Conservation (phyloP, 2,888 invertebrate genomes). For the Linnaemya vulpina region DNA sequence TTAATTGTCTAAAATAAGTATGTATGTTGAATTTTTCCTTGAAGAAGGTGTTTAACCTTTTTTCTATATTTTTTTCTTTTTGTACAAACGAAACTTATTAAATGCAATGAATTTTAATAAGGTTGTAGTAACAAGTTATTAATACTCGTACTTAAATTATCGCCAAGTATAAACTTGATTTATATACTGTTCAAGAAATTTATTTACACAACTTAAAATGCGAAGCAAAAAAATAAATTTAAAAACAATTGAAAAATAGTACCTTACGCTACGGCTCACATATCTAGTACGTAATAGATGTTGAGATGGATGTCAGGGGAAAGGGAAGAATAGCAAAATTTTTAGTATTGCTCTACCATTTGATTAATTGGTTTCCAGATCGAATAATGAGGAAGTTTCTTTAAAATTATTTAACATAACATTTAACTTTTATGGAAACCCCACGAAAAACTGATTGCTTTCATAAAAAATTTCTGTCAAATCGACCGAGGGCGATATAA, state of each 20-base stretch:
- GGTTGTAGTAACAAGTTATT: slow-evolving; percentile 17
- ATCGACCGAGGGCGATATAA: too few species aligned
- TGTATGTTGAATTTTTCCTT: slow-evolving; percentile 45
- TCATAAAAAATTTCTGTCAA: too few species aligned
- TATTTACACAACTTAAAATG: neutral
- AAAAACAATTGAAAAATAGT: neutral
- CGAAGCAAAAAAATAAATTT: neutral
- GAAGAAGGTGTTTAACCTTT: slow-evolving; percentile 54
- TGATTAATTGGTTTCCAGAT: too few species aligned
- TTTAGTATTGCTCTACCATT: neutral
- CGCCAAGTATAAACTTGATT: neutral
- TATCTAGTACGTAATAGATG: neutral
- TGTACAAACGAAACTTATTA: slow-evolving; percentile 17
- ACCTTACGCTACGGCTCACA: neutral
- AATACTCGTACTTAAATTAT: neutral
- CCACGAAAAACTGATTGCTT: too few species aligned
- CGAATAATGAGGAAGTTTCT: too few species aligned
- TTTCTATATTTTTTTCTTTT: neutral
- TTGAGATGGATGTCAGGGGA: neutral
- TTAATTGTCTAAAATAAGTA: slow-evolving; percentile 21
- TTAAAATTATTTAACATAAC: too few species aligned
- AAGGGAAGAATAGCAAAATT: neutral
- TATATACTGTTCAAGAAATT: neutral
- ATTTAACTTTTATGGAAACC: too few species aligned
- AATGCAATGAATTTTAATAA: slow-evolving; percentile 35